A percentile compares a stretch with the other conserved stretches of the same genome.
Evolutionary conservation across 2,113 vertebrate genomes (phyloP).

Genomic region (Aramus guarauna): DNA sequence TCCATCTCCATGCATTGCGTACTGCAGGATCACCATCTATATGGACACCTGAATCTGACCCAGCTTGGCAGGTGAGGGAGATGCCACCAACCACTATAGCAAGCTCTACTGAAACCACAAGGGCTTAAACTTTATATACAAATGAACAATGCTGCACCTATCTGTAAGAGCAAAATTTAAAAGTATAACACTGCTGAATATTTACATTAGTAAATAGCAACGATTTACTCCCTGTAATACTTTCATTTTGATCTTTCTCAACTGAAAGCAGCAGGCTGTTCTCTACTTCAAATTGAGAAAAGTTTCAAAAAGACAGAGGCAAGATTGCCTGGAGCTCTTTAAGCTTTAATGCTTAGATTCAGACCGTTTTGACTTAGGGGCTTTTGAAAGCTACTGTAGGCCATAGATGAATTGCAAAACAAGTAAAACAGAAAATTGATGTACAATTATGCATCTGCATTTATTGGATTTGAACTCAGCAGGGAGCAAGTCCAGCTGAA

Average conservation of each 20-base stretch:
- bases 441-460: conserved; percentile 31
- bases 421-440: conserved; percentile 17
- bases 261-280: background rate
- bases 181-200: background rate
- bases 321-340: background rate
- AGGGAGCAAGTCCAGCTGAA: conserved; percentile 18
- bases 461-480: conserved; percentile 14
- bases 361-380: background rate
- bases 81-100: background rate
- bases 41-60: background rate
- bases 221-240: background rate
- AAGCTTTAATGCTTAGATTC: background rate
- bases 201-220: background rate
- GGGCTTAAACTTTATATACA: background rate
- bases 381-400: background rate
- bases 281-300: background rate
- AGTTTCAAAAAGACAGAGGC: background rate
- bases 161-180: background rate
- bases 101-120: background rate
- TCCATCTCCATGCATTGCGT: background rate
- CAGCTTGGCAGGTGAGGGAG: background rate
- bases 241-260: background rate
- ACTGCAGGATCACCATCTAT: background rate
- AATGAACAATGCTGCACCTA: background rate
- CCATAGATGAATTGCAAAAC: background rate